Conservation (phyloP, 2,888 invertebrate genomes). For the Pandemis heparana region DNA sequence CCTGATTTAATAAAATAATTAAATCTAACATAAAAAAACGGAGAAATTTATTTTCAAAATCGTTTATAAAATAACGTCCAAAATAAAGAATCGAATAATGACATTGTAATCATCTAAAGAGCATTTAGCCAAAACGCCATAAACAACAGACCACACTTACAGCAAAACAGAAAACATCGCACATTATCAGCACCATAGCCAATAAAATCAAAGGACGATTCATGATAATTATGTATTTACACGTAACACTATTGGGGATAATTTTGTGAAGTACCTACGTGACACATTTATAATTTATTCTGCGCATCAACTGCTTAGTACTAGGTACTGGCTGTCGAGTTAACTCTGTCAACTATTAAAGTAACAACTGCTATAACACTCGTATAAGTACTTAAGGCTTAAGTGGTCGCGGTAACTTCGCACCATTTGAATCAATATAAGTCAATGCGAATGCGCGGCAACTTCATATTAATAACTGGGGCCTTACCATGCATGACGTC, state of each 20-base stretch:
- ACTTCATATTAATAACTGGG: too few relatives aligned
- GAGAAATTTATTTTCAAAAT: background rate
- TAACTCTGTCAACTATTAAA: too few relatives aligned
- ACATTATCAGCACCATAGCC: constrained; percentile 21
- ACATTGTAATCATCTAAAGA: background rate
- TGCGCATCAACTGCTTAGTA: too few relatives aligned
- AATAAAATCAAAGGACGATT: constrained; percentile 25
- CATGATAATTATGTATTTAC: constrained; percentile 13
- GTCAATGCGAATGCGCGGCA: too few relatives aligned
- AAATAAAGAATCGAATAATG: background rate
- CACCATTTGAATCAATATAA: too few relatives aligned
- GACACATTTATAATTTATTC: too few relatives aligned
- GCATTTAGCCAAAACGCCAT: constrained; percentile 3
- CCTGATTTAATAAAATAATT: too few relatives aligned
- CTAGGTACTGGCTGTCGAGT: too few relatives aligned
- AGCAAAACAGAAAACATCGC: constrained; percentile 16
- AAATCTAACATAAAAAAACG: background rate
- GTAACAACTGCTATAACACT: too few relatives aligned
- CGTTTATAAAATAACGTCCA: background rate
- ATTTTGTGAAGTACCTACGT: background rate
- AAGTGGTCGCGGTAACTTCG: background rate
- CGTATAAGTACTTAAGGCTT: background rate
- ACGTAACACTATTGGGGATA: background rate
- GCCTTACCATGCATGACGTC: too few relatives aligned
- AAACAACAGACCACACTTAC: constrained; percentile 10